Base-by-base conservation (phyloP, 2,888 invertebrate genomes). In the Euphydryas editha region DNA sequence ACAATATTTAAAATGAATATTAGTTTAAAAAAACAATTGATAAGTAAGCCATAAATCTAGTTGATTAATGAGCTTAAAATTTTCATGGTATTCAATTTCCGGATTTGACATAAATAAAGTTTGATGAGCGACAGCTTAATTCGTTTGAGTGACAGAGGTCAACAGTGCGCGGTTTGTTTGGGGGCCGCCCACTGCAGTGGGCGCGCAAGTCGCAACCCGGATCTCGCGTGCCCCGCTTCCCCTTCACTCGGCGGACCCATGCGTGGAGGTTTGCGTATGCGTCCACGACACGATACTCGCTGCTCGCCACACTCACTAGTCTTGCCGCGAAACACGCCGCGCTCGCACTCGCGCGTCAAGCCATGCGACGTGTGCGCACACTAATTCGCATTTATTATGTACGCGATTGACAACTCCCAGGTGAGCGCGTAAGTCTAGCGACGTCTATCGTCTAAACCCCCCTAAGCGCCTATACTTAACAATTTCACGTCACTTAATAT, bases 191-290 rank as follows among this genome's bases (percentile, higher is more conserved):
- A 80, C 83, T 87, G 88, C 88, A 88, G 89, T 90, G 90, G 88
- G 90, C 88, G 88, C 86, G 80, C 69, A 51, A 64, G 58, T 49
- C 59, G 66, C 86, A 90, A 92, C 90, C 92, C 92, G 92, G 92
- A 92, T 92, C 91, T 91, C 78, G 84, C 74, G 79, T 86, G 87
- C 89, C 90, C 91, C 91, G 89, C 87, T 88, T 89, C 91, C 91
- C 91, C 92, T 91, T 91, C 91, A 90, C 92, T 87, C 81, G 59
- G 64, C 85, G 83, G 82, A 82, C 84, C 81, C 84, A 81, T 82
- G 84, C 84, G 85, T 84, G 85, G 83, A 82, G 83, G 86, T 84
- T 86, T 78, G 78, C 78, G 76, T 75, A 73, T 67, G 75, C 75
- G 72, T 75, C 62, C 68, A 71, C 75, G 72, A 75, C 72, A 74